Evolutionary conservation across 92 coral and sea anemone species (phyloP).

Genomic region (Phymanthus crucifer): DNA sequence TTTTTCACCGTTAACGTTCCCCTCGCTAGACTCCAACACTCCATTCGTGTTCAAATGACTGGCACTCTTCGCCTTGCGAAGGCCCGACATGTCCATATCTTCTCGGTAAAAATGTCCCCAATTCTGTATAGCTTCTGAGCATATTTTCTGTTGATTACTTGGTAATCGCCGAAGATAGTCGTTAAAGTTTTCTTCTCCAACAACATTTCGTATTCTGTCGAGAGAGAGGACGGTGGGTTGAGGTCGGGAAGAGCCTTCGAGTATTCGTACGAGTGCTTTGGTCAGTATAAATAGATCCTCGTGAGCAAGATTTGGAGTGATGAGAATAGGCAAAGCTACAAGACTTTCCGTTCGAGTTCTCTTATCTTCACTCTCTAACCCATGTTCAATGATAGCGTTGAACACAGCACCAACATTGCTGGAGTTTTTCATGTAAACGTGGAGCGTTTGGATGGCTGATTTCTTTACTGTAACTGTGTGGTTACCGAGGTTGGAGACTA

Average conservation of each 20-base stretch:
- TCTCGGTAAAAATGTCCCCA: slow-evolving; percentile 55
- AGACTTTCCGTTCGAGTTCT: slow-evolving; percentile 90
- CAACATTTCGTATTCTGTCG: slow-evolving; percentile 89
- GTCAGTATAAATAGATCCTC: slow-evolving; percentile 96
- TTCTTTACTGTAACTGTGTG: slow-evolving; percentile 90
- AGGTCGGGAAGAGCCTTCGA: slow-evolving; percentile 78
- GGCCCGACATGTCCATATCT: slow-evolving; percentile 61
- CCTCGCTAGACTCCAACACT: slow-evolving; percentile 45
- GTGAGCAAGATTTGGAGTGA: slow-evolving; percentile 91
- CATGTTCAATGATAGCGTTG: slow-evolving; percentile 92
- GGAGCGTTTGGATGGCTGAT: slow-evolving; percentile 96
- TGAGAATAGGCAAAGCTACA: slow-evolving; percentile 92
- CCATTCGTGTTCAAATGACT: slow-evolving; percentile 81
- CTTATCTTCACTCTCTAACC: slow-evolving; percentile 90
- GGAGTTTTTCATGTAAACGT: slow-evolving; percentile 94
- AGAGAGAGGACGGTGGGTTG: slow-evolving; percentile 90
- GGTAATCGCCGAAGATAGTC: slow-evolving; percentile 79
- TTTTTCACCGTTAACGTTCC: slow-evolving; percentile 55
- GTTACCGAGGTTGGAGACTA: slow-evolving; percentile 90
- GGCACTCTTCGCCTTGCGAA: slow-evolving; percentile 94
- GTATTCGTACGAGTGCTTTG: slow-evolving; percentile 84
- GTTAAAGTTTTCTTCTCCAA: slow-evolving; percentile 81
- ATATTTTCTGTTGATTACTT: slow-evolving; percentile 67
- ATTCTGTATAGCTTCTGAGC: slow-evolving; percentile 68
- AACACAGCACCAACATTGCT: slow-evolving; percentile 82